These are phyloP conservation scores for Neodon shergylaensis DNA, from an alignment of 2,113 vertebrate species.

Conservation along the genomic window DNA sequence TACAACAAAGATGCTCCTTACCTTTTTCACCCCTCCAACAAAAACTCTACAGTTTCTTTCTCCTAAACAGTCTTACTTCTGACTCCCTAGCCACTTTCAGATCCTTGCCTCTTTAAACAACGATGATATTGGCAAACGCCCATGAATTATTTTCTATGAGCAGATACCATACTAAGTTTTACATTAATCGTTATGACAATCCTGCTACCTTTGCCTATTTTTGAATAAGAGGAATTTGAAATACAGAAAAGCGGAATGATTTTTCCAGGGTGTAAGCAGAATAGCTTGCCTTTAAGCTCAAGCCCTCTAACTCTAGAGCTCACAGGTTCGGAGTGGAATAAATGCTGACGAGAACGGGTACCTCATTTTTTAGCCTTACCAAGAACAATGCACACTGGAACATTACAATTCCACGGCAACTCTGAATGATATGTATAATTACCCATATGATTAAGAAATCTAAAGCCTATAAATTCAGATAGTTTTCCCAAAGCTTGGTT, in stretches of 20 bases:
- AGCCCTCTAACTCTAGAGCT: not conserved
- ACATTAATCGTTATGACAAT: not conserved
- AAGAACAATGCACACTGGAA: not conserved
- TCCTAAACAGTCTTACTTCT: not conserved
- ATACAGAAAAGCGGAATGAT: not conserved
- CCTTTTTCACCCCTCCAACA: not conserved
- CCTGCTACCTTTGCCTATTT: not conserved
- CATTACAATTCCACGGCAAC: not conserved
- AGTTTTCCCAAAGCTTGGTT: not conserved
- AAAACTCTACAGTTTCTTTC: not conserved
- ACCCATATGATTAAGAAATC: slow-evolving; percentile 6
- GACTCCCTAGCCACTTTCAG: not conserved
- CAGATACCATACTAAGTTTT: not conserved
- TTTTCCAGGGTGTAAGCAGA: not conserved
- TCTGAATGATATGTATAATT: not conserved
- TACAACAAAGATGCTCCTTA: not conserved
- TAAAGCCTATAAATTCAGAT: not conserved
- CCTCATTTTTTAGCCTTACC: not conserved
- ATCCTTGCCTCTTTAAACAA: slow-evolving; percentile 16
- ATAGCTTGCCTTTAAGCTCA: not conserved
- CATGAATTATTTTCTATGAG: not conserved
- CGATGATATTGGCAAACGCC: not conserved
- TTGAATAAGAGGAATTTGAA: slow-evolving; percentile 11
- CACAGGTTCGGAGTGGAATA: not conserved
- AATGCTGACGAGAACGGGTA: not conserved